Evolutionary conservation across 2,888 invertebrate species (phyloP).

Genomic region (Polymixis lichenea): DNA sequence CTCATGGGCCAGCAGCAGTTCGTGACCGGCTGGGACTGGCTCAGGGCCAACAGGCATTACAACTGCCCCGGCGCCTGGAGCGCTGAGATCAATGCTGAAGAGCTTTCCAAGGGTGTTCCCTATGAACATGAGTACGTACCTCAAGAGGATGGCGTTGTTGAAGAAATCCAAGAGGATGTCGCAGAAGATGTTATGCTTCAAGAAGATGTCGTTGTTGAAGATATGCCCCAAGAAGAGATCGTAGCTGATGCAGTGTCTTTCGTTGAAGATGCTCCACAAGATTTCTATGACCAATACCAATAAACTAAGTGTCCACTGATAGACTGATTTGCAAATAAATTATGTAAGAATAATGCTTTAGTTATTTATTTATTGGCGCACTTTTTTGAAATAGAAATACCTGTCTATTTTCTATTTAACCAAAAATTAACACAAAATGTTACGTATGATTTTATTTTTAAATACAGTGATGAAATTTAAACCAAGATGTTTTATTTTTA

Average conservation of each 20-base stretch:
- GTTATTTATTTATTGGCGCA: slow-evolving; percentile 3
- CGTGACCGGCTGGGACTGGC: slow-evolving; percentile 75
- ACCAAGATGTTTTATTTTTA: slow-evolving; percentile 15
- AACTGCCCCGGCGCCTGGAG: slow-evolving; percentile 71
- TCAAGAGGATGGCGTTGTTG: background rate
- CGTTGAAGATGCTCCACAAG: slow-evolving; percentile 23
- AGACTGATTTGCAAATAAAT: slow-evolving; percentile 29
- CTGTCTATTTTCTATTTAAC: background rate
- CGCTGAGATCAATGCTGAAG: slow-evolving; percentile 42
- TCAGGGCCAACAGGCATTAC: slow-evolving; percentile 74
- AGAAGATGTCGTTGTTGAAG: slow-evolving; percentile 25
- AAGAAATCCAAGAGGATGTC: slow-evolving; percentile 15
- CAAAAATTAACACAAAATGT: background rate
- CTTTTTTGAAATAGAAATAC: background rate
- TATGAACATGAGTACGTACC: slow-evolving; percentile 18
- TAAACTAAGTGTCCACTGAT: slow-evolving; percentile 1
- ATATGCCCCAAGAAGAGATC: slow-evolving; percentile 21
- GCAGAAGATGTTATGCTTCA: background rate
- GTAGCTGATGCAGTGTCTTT: slow-evolving; percentile 17
- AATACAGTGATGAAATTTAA: slow-evolving; percentile 16
- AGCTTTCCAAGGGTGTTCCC: slow-evolving; percentile 33
- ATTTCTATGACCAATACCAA: background rate
- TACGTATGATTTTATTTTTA: background rate
- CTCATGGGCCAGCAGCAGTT: slow-evolving; percentile 76
- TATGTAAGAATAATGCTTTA: background rate